phyloP scores from a whole-genome alignment of 2,797 vertebrate genomes.

The Taenioides sp. region DNA sequence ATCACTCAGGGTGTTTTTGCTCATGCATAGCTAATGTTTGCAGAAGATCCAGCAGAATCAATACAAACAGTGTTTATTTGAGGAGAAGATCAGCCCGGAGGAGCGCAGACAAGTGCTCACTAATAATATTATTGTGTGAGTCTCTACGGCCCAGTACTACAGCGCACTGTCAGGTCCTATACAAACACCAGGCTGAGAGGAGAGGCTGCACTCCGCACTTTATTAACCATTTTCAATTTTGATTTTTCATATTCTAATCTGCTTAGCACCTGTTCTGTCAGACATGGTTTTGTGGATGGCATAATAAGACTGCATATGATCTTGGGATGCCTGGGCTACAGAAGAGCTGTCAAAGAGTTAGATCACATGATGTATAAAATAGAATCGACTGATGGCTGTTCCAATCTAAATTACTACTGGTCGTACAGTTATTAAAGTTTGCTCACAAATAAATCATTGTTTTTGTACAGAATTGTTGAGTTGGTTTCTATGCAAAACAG shows the following conservation, averaged over 20 bases:
- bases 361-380: not conserved
- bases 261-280: slow-evolving; percentile 36
- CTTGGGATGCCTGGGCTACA: slow-evolving; percentile 23
- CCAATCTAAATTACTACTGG: not conserved
- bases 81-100: slow-evolving; percentile 17
- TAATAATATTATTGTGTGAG: slow-evolving; percentile 40
- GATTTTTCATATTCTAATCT: slow-evolving; percentile 43
- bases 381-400: not conserved
- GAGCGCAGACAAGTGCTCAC: slow-evolving; percentile 15
- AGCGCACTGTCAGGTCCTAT: slow-evolving; percentile 31
- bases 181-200: slow-evolving; percentile 24
- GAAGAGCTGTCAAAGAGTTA: slow-evolving; percentile 27
- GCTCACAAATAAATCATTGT: too few relatives aligned
- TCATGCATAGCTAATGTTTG: slow-evolving; percentile 22
- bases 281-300: slow-evolving; percentile 26
- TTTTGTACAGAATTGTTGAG: too few relatives aligned
- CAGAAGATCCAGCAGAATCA: slow-evolving; percentile 24
- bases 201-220: slow-evolving; percentile 27
- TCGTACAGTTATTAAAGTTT: too few relatives aligned
- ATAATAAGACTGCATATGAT: slow-evolving; percentile 36
- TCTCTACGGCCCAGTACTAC: slow-evolving; percentile 4
- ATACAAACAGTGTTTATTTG: slow-evolving; percentile 41
- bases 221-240: slow-evolving; percentile 53
- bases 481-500: too few relatives aligned
- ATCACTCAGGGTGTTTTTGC: slow-evolving; percentile 12